Base-by-base conservation (phyloP, 92 coral and sea anemone genomes). In the Galaxea fascicularis region DNA sequence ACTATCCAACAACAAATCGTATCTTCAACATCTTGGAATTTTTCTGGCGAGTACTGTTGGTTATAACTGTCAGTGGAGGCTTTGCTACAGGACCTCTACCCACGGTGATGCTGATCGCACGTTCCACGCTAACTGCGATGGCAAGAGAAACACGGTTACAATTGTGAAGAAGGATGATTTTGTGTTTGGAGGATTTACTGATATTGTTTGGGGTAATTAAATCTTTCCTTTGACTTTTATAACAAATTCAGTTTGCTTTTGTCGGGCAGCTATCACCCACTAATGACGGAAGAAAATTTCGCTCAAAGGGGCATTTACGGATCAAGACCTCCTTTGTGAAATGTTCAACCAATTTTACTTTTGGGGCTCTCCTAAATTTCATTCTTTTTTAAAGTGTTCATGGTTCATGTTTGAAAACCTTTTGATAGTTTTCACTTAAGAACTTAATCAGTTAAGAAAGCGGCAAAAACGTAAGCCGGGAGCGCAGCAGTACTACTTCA, bases 131-230 rank as follows among this genome's bases (percentile, higher is more conserved):
- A 16, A 31, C 2, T 67, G 73, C 12, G 73, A 67, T 67, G 73
- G 73, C 5, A 67, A 67, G 11, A 20, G 18, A 29, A 30, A 67
- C 49, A 67, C 73, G 9, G 49, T 67, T 7, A 67, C 73, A 2
- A 67, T 67, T 30, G 24, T 67, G 31, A 17, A 31, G 41, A 41
- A 31, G 22, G 31, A 67, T 4, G 49, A 67, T 10, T 67, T 30
- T 16, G 73, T 67, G 15, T 67, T 67, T 67, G 73, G 73, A 67
- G 73, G 73, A 35, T 67, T 29, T 22, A 67, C 73, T 6, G 73
- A 67, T 67, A 35, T 67, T 29, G 47, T 47, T 9, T 67, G 73
- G 73, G 46, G 73, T 67, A 29, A 67, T 16, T 27, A 35, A 10
- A 10, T 49, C 17, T 10, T 0, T 3, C 11, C 15, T 49, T 49